Conservation (phyloP, 2,113 vertebrate genomes). For the Malurus alboscapulatus region DNA sequence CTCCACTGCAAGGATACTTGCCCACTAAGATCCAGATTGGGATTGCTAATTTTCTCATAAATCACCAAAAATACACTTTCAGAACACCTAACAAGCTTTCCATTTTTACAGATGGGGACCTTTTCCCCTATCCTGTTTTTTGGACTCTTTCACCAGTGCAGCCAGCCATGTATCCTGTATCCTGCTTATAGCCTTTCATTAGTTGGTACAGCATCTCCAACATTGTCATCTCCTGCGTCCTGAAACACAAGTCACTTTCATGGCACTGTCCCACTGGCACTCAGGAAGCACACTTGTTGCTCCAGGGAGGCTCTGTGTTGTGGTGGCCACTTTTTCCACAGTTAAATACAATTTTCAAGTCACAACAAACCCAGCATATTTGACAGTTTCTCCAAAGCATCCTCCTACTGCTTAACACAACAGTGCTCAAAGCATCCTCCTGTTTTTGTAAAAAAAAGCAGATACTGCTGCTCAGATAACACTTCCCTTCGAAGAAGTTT, state of each 20-base stretch:
- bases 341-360: neutral
- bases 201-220: neutral
- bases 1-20: neutral
- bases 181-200: neutral
- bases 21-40: neutral
- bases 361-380: neutral
- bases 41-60: neutral
- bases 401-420: neutral
- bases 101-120: neutral
- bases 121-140: rapidly evolving
- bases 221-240: neutral
- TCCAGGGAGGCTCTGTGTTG: neutral
- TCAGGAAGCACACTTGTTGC: rapidly evolving
- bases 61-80: neutral
- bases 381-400: neutral
- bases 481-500: neutral
- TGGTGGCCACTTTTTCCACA: neutral
- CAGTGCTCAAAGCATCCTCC: neutral
- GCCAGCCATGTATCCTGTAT: neutral
- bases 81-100: neutral
- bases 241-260: neutral
- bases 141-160: neutral
- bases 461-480: neutral
- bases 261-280: rapidly evolving
- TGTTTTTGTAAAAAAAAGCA: neutral